Conservation (phyloP, 2,888 invertebrate species). For the Coenonympha arcania region DNA sequence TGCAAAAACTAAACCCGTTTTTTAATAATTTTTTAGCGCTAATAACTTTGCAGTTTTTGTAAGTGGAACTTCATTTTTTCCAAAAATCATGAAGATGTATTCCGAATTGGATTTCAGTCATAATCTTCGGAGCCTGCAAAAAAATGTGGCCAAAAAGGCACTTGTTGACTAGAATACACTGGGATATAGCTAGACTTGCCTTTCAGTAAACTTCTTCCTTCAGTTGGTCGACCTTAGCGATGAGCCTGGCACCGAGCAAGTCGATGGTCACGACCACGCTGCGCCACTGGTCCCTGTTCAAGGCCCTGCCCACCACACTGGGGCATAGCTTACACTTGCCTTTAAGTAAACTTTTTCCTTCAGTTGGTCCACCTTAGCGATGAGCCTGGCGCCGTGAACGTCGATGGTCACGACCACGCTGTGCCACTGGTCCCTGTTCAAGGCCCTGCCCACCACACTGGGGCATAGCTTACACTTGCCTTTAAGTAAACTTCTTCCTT, state of each 20-base stretch:
- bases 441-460: constrained; percentile 88
- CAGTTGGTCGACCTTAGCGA: constrained; percentile 87
- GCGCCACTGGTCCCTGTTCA: constrained; percentile 93
- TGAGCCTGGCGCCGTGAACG: constrained; percentile 87
- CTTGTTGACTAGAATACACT: too few species aligned
- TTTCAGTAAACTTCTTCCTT: constrained; percentile 87
- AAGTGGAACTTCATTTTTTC: too few species aligned
- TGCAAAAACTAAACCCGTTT: too few species aligned
- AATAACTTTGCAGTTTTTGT: too few species aligned
- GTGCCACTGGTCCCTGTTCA: constrained; percentile 93
- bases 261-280: constrained; percentile 89
- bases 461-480: too few species aligned
- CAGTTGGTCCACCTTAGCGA: constrained; percentile 88
- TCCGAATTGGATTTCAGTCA: too few species aligned
- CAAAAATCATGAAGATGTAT: too few species aligned
- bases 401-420: constrained; percentile 89
- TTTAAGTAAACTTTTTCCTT: constrained; percentile 87
- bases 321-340: too few species aligned
- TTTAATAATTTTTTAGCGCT: too few species aligned
- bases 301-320: constrained; percentile 90
- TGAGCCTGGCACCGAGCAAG: constrained; percentile 86
- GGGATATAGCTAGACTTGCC: too few species aligned
- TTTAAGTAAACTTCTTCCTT: constrained; percentile 87
- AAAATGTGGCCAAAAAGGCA: too few species aligned
- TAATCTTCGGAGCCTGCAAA: too few species aligned